Conservation (phyloP, 2,797 vertebrate genomes). For the Eospalax fontanierii region DNA sequence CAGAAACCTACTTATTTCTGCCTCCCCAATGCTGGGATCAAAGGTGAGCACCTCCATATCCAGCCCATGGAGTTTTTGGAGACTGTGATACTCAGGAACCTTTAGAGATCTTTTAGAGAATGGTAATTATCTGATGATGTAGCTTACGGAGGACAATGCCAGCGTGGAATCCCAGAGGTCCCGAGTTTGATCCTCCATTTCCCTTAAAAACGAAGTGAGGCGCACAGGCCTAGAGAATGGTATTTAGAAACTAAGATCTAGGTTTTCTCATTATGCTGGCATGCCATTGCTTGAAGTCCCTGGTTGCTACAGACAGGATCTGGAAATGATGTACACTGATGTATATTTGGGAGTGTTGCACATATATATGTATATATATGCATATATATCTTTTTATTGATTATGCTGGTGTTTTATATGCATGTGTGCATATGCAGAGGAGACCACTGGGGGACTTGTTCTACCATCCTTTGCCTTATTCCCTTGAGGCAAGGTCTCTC, state of each 20-base stretch:
- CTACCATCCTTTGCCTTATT: background rate
- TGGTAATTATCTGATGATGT: background rate
- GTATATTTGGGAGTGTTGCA: background rate
- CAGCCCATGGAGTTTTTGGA: background rate
- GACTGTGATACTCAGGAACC: background rate
- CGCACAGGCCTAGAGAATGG: background rate
- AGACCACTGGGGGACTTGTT: too few species aligned
- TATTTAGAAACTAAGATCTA: constrained; percentile 36
- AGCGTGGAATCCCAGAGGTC: too few species aligned
- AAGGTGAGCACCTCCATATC: too few species aligned
- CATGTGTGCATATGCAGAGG: too few species aligned
- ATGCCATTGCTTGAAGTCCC: background rate
- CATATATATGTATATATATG: too few species aligned
- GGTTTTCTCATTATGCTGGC: background rate
- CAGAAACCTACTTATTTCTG: too few species aligned
- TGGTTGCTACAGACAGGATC: background rate
- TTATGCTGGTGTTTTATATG: background rate
- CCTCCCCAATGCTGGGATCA: too few species aligned
- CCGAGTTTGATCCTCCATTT: background rate
- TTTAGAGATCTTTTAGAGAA: background rate
- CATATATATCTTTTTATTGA: too few species aligned
- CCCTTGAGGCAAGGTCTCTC: background rate
- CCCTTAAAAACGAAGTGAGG: background rate
- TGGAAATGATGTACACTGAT: background rate
- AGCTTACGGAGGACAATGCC: background rate